phyloP scores from a whole-genome alignment of 2,888 invertebrate species.

The Dolichopus griseipennis region DNA sequence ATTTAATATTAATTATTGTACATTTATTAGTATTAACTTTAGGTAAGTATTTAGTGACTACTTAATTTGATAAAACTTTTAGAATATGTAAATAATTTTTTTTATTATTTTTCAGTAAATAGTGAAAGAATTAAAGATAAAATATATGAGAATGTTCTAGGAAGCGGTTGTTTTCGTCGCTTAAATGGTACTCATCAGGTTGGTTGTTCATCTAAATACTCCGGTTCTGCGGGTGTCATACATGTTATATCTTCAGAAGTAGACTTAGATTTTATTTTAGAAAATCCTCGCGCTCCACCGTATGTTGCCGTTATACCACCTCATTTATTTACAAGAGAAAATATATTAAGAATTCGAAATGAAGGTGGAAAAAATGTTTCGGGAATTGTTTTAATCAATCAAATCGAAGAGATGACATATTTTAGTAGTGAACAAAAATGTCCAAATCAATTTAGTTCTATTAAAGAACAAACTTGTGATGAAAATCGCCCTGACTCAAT shows the following conservation, averaged over 20 bases:
- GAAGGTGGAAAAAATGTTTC: slow-evolving; percentile 50
- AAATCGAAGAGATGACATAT: slow-evolving; percentile 32
- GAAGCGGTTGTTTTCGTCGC: slow-evolving; percentile 76
- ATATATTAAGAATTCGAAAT: slow-evolving; percentile 48
- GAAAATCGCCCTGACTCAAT: slow-evolving; percentile 38
- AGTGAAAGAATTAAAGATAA: slow-evolving; percentile 57
- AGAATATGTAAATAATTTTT: background rate
- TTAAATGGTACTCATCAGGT: slow-evolving; percentile 92
- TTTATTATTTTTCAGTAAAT: background rate
- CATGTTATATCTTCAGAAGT: slow-evolving; percentile 56
- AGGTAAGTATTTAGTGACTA: no score
- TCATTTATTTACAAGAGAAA: slow-evolving; percentile 51
- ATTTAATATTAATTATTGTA: no score
- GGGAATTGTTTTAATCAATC: slow-evolving; percentile 52
- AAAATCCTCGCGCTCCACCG: slow-evolving; percentile 63
- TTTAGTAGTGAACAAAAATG: slow-evolving; percentile 65
- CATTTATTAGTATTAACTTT: no score
- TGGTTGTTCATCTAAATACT: slow-evolving; percentile 70
- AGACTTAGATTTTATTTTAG: slow-evolving; percentile 67
- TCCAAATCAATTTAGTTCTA: slow-evolving; percentile 67
- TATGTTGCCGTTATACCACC: slow-evolving; percentile 69
- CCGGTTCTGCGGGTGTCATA: slow-evolving; percentile 77
- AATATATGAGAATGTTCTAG: slow-evolving; percentile 68
- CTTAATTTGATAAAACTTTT: no score
- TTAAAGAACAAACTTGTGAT: slow-evolving; percentile 46